These are phyloP conservation scores for Odontamblyopus rebecca DNA, from an alignment of 2,797 vertebrate genomes.

Conservation along the genomic window DNA sequence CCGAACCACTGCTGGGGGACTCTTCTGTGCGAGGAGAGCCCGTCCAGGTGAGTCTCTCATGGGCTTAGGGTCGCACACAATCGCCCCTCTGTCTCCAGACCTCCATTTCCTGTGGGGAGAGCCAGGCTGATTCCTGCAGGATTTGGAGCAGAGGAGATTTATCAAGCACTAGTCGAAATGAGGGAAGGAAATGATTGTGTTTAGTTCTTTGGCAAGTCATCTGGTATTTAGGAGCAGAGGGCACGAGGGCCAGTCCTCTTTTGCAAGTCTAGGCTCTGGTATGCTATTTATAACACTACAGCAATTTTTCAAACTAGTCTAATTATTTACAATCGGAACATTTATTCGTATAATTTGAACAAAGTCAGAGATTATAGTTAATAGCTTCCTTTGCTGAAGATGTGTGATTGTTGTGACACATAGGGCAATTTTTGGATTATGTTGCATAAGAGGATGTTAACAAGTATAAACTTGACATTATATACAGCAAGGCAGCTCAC, in stretches of 20 bases:
- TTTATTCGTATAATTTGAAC: background rate
- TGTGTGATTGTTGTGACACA: background rate
- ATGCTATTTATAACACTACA: background rate
- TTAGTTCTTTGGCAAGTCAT: slow-evolving; percentile 51
- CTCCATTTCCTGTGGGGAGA: background rate
- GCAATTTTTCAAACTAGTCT: background rate
- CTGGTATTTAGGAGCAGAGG: slow-evolving; percentile 47
- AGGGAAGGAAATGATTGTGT: slow-evolving; percentile 45
- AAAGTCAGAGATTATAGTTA: background rate
- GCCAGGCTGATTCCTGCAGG: slow-evolving; percentile 22
- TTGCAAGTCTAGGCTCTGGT: background rate
- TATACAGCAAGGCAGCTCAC: slow-evolving; percentile 5
- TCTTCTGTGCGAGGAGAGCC: slow-evolving; percentile 81
- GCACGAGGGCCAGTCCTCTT: slow-evolving; percentile 47
- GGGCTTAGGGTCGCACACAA: background rate
- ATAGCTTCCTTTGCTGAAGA: background rate
- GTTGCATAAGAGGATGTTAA: slow-evolving; percentile 25
- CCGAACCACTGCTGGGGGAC: slow-evolving; percentile 83
- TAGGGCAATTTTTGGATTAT: slow-evolving; percentile 3
- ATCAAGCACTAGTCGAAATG: slow-evolving; percentile 32
- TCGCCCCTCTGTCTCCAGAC: background rate
- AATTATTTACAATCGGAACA: background rate
- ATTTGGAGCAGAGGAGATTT: slow-evolving; percentile 53
- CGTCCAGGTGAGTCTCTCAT: slow-evolving; percentile 68
- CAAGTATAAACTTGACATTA: slow-evolving; percentile 16